Percentiles rank a stretch among this genome's conserved stretches.
Conservation (phyloP, 2,888 invertebrate genomes). For the Yponomeuta cagnagella region DNA sequence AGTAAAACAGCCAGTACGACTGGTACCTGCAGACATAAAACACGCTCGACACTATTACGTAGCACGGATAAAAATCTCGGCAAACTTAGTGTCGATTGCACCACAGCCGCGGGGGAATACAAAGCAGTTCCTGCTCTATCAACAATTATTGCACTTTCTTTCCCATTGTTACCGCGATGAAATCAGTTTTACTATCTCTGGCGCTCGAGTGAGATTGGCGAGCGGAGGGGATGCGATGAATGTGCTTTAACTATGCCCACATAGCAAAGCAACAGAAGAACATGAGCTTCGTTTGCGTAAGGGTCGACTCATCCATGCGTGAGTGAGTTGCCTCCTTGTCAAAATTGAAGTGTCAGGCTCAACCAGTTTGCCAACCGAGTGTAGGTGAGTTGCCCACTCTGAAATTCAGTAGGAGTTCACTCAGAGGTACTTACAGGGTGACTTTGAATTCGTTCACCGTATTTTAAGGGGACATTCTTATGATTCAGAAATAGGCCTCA, state of each 20-base stretch:
- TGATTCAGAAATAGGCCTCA: too few species aligned
- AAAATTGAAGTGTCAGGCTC: too few species aligned
- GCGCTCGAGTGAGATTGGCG: slow-evolving; percentile 63
- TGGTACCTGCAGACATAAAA: neutral
- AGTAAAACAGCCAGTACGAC: too few species aligned
- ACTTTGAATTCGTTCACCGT: too few species aligned
- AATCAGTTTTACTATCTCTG: slow-evolving; percentile 66
- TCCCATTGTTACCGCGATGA: slow-evolving; percentile 66
- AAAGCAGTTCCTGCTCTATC: slow-evolving; percentile 52
- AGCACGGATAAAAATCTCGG: slow-evolving; percentile 15
- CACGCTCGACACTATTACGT: slow-evolving; percentile 16
- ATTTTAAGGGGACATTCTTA: too few species aligned
- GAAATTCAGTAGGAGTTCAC: too few species aligned
- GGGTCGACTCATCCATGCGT: too few species aligned
- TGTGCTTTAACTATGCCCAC: slow-evolving; percentile 35
- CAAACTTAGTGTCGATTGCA: slow-evolving; percentile 1
- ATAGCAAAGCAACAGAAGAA: neutral
- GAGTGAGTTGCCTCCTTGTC: too few species aligned
- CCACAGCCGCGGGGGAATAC: slow-evolving; percentile 24
- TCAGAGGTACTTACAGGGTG: too few species aligned
- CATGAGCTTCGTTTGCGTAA: neutral
- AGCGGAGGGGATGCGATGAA: slow-evolving; percentile 47
- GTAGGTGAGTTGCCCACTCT: too few species aligned
- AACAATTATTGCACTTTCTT: slow-evolving; percentile 68
- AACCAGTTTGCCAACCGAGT: too few species aligned